Evolutionary conservation across 2,113 vertebrate genomes (phyloP).

Genomic region (Semnornis frantzii): DNA sequence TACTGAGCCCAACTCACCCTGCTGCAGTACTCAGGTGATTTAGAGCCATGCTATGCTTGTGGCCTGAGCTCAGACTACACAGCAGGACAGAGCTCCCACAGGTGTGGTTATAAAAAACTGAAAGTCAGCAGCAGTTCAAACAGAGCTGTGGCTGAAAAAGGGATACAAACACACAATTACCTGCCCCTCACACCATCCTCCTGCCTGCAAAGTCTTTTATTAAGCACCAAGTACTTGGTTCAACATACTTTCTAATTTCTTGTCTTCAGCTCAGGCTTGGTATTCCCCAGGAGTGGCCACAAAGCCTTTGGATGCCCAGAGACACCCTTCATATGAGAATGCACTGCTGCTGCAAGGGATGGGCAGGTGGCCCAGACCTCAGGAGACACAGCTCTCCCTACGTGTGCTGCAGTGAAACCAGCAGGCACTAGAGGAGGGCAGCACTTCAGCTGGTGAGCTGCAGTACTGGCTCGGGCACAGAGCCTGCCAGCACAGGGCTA

Average conservation of each 20-base stretch:
- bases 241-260: not conserved
- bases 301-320: not conserved
- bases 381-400: not conserved
- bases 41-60: not conserved
- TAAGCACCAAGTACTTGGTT: not conserved
- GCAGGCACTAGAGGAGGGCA: not conserved
- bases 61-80: not conserved
- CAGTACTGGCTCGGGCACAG: not conserved
- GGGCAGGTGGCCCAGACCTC: not conserved
- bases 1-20: not conserved
- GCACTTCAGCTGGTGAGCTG: not conserved
- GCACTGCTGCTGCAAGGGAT: not conserved
- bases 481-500: not conserved
- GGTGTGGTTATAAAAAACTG: not conserved
- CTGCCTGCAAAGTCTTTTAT: not conserved
- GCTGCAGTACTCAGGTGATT: not conserved
- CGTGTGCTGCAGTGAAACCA: not conserved
- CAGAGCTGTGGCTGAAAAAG: not conserved
- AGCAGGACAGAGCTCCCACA: not conserved
- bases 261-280: not conserved
- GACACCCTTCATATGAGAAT: fast-evolving
- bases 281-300: not conserved
- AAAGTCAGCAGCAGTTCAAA: not conserved
- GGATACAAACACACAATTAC: fast-evolving
- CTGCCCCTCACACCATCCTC: not conserved